Evolutionary conservation across 2,113 vertebrate species (phyloP).

Genomic region (Mesembrinibis cayennensis): DNA sequence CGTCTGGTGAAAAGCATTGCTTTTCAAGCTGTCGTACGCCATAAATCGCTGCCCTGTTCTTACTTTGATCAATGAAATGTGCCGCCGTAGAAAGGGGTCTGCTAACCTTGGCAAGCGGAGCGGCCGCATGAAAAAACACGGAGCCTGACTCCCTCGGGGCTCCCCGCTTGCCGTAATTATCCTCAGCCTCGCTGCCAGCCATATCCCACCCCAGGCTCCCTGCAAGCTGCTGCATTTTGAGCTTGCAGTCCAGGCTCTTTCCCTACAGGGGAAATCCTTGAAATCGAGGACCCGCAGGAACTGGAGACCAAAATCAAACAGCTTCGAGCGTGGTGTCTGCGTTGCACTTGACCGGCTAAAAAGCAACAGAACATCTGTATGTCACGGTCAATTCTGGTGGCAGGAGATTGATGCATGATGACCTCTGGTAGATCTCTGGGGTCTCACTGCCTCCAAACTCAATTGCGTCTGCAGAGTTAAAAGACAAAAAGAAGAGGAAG

Average conservation of each 20-base stretch:
- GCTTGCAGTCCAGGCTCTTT: background rate
- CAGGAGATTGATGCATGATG: background rate
- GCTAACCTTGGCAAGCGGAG: background rate
- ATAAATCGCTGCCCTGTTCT: background rate
- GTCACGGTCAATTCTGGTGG: background rate
- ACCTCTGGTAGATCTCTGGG: background rate
- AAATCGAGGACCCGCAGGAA: background rate
- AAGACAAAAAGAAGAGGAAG: background rate
- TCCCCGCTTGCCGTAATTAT: background rate
- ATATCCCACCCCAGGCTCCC: background rate
- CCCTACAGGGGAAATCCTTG: background rate
- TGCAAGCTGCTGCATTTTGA: background rate
- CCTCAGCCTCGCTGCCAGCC: background rate
- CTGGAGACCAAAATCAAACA: background rate
- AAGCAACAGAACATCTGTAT: background rate
- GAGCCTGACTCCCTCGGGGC: accelerated
- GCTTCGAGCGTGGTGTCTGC: background rate
- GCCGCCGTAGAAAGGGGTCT: background rate
- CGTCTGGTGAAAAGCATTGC: background rate
- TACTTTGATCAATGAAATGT: background rate
- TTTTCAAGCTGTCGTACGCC: background rate
- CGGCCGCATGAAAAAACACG: background rate
- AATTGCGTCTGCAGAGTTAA: background rate
- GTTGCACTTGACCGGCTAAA: background rate
- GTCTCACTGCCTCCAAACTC: background rate